Evolutionary conservation across 64 coral and sea anemone species (phyloP), one percentile per base, ranked within the genome.

Genomic region (Dendrophyllia cribrosa): DNA sequence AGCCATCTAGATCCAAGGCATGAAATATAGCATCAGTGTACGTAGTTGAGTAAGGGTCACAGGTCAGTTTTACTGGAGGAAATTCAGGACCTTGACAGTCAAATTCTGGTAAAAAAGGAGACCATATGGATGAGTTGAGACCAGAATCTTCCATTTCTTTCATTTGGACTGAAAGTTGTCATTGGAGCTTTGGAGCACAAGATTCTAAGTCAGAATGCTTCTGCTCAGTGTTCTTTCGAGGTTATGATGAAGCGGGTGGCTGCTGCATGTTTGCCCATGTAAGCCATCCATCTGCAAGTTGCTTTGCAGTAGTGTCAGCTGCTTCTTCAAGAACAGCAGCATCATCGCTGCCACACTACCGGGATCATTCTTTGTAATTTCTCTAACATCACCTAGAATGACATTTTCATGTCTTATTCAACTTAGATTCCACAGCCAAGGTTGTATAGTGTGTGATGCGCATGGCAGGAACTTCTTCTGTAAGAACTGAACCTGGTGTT

Each of bases 131-230:
- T 23, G 75, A 78, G 48, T 51, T 53, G 52, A 78, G 75, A 48
- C 75, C 75, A 50, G 75, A 78, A 53, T 78, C 75, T 78, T 51
- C 52, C 75, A 78, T 78, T 78, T 78, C 75, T 78, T 78, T 48
- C 19, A 3, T 78, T 78, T 78, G 75, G 22, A 78, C 75, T 19
- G 47, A 78, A 51, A 53, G 75, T 48, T 78, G 4, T 46, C 75
- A 78, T 21, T 51, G n/a, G n/a, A n/a, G 43, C 48, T 78, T 78
- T 78, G 45, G 75, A 17, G 43, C 6, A 78, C 75, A 51, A 7
- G 12, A 51, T 1, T 78, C 45, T 50, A 20, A 48, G 20, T 78
- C 48, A 47, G 19, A 48, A 53, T 49, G 48, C 20, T 19, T 49
- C 20, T 49, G 14, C 55, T 16, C 48, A 49, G 43, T 49, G 20